Conservation (phyloP, 2,888 invertebrate genomes). For the Apodemia zela region DNA sequence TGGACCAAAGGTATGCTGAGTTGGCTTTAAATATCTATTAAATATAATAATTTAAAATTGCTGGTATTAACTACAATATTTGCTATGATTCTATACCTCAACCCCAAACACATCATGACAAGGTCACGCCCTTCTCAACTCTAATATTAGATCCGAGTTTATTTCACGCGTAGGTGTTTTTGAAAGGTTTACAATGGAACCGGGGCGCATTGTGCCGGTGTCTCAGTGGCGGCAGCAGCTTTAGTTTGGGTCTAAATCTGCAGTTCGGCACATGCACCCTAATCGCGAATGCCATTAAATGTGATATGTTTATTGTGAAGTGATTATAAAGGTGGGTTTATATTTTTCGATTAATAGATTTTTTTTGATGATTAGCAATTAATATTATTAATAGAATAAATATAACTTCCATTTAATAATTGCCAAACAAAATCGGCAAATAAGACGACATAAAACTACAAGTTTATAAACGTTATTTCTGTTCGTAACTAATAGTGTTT, state of each 20-base stretch:
- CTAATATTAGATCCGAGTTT: background rate
- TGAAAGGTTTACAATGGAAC: constrained; percentile 42
- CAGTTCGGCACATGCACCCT: constrained; percentile 6
- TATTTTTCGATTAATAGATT: background rate
- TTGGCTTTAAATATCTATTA: too few relatives aligned
- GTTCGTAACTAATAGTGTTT: too few relatives aligned
- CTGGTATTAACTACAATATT: too few relatives aligned
- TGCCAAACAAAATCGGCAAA: too few relatives aligned
- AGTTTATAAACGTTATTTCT: too few relatives aligned
- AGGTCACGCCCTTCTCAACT: background rate
- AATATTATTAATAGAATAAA: background rate
- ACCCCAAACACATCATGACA: background rate
- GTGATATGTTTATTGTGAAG: constrained; percentile 9
- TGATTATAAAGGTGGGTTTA: background rate
- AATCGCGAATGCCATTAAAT: background rate
- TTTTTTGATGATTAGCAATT: background rate
- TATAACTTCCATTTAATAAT: too few relatives aligned
- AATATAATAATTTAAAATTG: too few relatives aligned
- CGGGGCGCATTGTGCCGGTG: constrained; percentile 31
- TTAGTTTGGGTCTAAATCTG: constrained; percentile 44
- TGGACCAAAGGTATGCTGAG: too few relatives aligned
- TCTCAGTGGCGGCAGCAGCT: constrained; percentile 32
- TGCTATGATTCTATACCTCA: too few relatives aligned
- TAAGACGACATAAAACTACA: too few relatives aligned
- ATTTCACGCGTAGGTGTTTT: constrained; percentile 19